These are phyloP conservation scores for Pandion haliaetus DNA, from an alignment of 2,113 vertebrate species.

Conservation along the genomic window DNA sequence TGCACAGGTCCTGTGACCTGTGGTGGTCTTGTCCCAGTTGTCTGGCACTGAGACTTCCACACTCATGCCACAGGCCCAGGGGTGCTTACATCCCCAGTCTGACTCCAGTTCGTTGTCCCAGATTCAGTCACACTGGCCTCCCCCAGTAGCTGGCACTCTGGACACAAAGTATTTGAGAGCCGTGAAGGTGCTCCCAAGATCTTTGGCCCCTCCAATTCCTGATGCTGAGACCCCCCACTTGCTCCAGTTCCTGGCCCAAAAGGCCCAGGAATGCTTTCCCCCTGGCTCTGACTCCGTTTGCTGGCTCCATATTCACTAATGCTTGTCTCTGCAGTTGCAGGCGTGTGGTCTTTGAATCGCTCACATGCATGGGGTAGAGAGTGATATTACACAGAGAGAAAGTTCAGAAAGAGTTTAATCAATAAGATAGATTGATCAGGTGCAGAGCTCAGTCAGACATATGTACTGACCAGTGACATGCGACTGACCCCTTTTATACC, in stretches of 20 bases:
- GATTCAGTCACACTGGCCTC: background rate
- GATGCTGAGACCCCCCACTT: background rate
- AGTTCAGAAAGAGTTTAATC: background rate
- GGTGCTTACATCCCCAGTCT: background rate
- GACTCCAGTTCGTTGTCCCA: background rate
- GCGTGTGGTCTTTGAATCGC: background rate
- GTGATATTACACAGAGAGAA: background rate
- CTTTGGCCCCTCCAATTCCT: background rate
- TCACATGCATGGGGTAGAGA: background rate
- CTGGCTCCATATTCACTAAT: background rate
- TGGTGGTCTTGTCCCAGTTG: background rate
- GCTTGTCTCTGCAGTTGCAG: background rate
- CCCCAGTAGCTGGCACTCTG: background rate
- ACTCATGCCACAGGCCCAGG: background rate
- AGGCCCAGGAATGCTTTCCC: background rate
- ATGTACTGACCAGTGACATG: background rate
- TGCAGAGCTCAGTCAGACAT: background rate
- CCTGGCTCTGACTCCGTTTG: background rate
- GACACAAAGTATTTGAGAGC: background rate
- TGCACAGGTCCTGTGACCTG: background rate
- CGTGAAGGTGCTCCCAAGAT: background rate
- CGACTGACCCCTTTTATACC: no score
- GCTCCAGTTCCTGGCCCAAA: background rate
- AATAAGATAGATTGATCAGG: no score
- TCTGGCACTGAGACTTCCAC: background rate